Percentiles rank a stretch among this genome's conserved stretches.
Conservation (phyloP, 2,113 vertebrate species). For the Perca fluviatilis region DNA sequence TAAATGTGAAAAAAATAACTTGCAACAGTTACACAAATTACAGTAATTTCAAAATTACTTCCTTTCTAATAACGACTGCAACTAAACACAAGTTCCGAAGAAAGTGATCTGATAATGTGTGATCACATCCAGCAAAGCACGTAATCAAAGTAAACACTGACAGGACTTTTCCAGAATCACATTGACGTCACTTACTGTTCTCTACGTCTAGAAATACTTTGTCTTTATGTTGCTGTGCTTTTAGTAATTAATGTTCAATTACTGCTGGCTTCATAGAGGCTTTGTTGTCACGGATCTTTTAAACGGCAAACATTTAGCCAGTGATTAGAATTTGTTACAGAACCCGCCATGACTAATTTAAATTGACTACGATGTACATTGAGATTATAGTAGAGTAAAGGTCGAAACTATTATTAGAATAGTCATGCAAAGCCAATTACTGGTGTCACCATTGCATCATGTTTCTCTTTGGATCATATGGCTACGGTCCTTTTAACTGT, state of each 20-base stretch:
- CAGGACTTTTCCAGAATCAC: constrained; percentile 20
- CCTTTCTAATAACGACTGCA: constrained; percentile 13
- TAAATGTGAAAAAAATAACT: background rate
- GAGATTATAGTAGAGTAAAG: background rate
- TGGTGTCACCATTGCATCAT: background rate
- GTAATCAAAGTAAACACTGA: constrained; percentile 27
- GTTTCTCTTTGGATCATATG: background rate
- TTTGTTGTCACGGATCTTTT: background rate
- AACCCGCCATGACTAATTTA: background rate
- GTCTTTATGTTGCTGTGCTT: background rate
- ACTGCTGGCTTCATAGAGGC: background rate
- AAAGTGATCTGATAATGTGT: background rate
- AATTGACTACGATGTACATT: background rate
- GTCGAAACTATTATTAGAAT: background rate
- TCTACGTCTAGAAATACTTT: background rate
- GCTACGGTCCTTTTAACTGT: background rate
- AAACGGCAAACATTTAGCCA: background rate
- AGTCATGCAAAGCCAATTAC: background rate
- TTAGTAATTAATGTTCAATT: background rate
- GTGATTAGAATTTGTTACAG: background rate
- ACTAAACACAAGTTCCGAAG: background rate
- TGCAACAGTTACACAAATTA: background rate
- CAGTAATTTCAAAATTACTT: constrained; percentile 16
- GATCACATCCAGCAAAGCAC: constrained; percentile 16
- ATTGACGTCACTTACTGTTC: background rate